Percentiles rank a stretch among this genome's conserved stretches.
phyloP scores from a whole-genome alignment of 2,113 vertebrate species.

The Cyanoramphus novaezelandiae region DNA sequence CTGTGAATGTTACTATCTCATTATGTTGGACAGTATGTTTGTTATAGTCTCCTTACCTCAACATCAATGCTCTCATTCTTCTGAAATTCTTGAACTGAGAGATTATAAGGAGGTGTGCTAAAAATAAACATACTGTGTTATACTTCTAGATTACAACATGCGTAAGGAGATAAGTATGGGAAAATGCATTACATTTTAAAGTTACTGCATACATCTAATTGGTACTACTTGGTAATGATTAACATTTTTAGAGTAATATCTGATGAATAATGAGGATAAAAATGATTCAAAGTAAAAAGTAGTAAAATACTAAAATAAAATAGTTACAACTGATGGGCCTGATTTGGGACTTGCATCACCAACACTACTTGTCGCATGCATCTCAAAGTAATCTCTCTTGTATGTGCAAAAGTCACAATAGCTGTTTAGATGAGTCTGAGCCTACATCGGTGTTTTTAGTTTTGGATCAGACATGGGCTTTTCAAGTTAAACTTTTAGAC shows the following conservation, averaged over 20 bases:
- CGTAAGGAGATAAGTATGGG: not conserved
- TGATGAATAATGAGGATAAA: not conserved
- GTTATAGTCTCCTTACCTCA: conserved; percentile 80
- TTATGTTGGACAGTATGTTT: not conserved
- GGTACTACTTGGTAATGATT: not conserved
- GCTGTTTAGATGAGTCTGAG: not conserved
- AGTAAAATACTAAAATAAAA: not conserved
- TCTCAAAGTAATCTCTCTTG: not conserved
- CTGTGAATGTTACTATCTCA: not conserved
- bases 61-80: conserved; percentile 97
- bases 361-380: not conserved
- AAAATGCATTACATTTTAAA: not conserved
- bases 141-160: conserved; percentile 29
- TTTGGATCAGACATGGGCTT: not conserved
- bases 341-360: not conserved
- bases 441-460: not conserved
- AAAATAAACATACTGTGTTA: conserved; percentile 41
- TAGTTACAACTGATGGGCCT: not conserved
- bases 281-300: not conserved
- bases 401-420: not conserved
- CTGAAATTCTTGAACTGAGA: conserved; percentile 99
- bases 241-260: not conserved
- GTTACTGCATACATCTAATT: not conserved
- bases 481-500: not conserved
- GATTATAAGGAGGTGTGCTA: conserved; percentile 94